Conservation (phyloP, 2,113 vertebrate species). For the Oreochromis niloticus region DNA sequence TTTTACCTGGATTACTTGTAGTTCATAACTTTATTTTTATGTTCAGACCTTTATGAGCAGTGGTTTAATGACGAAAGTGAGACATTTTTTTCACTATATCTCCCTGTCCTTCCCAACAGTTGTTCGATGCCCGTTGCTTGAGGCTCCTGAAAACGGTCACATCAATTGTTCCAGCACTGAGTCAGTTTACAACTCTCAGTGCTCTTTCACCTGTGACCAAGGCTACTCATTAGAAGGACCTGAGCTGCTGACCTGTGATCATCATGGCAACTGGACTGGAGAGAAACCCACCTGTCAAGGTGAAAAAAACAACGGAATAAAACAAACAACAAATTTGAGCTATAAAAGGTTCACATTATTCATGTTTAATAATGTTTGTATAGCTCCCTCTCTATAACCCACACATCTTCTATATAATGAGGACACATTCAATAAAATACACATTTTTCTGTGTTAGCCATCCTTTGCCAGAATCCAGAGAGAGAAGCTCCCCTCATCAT, state of each 20-base stretch:
- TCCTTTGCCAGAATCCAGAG: too few species aligned
- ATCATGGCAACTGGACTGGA: slow-evolving; percentile 64
- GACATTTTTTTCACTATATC: not conserved
- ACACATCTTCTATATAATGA: too few species aligned
- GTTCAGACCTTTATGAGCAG: too few species aligned
- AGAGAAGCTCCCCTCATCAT: too few species aligned
- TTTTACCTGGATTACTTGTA: slow-evolving; percentile 20
- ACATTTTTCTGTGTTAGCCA: too few species aligned
- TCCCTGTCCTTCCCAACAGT: not conserved
- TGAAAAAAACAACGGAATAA: not conserved
- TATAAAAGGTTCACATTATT: too few species aligned
- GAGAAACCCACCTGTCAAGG: slow-evolving; percentile 56
- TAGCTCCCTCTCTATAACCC: too few species aligned
- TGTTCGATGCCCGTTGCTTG: slow-evolving; percentile 34
- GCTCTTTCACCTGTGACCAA: slow-evolving; percentile 56
- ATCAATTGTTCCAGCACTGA: slow-evolving; percentile 54
- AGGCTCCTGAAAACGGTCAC: slow-evolving; percentile 31
- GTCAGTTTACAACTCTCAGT: slow-evolving; percentile 33
- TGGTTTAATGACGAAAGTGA: too few species aligned
- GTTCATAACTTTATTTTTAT: too few species aligned
- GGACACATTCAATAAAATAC: too few species aligned
- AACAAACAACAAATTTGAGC: rapidly evolving
- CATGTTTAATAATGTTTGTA: too few species aligned
- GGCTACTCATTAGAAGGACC: slow-evolving; percentile 42
- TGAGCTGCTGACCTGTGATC: slow-evolving; percentile 42